Evolutionary conservation across 2,113 vertebrate genomes (phyloP).

Genomic region (Scophthalmus maximus): DNA sequence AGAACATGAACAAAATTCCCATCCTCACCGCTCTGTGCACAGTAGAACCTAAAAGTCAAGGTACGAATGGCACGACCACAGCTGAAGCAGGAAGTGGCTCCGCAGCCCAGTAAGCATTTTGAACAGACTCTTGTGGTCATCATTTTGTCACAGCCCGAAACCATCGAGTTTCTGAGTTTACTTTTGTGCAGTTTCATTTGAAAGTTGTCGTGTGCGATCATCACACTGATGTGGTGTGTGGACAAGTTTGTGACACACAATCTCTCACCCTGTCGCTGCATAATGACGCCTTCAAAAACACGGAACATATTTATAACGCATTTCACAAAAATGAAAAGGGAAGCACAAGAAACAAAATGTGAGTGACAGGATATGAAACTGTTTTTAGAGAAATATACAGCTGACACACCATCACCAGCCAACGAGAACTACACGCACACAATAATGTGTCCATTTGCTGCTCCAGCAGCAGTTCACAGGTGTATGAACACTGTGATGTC

Average conservation of each 20-base stretch:
- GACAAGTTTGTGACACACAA: background rate
- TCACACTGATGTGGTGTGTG: background rate
- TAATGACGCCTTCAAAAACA: background rate
- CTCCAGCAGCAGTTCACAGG: background rate
- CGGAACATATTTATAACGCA: constrained; percentile 6
- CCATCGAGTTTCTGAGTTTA: too few relatives aligned
- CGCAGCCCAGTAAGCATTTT: too few relatives aligned
- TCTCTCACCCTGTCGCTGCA: background rate
- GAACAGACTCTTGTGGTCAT: too few relatives aligned
- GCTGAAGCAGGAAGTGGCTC: background rate
- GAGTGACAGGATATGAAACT: constrained; percentile 73
- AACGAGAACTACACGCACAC: constrained; percentile 13
- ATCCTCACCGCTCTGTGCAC: background rate
- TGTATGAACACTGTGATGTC: background rate
- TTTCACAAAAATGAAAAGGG: constrained; percentile 55
- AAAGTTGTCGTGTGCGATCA: background rate
- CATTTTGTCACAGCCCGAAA: too few relatives aligned
- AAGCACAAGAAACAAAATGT: constrained; percentile 48
- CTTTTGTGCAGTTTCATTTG: background rate
- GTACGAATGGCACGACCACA: background rate
- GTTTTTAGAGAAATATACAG: constrained; percentile 63
- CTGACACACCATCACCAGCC: constrained; percentile 53
- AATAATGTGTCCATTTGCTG: background rate
- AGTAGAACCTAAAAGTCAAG: background rate
- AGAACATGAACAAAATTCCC: too few relatives aligned